Percentiles rank a stretch among this genome's conserved stretches.
Conservation (phyloP, 2,888 invertebrate species). For the Drosophila gaucha region DNA sequence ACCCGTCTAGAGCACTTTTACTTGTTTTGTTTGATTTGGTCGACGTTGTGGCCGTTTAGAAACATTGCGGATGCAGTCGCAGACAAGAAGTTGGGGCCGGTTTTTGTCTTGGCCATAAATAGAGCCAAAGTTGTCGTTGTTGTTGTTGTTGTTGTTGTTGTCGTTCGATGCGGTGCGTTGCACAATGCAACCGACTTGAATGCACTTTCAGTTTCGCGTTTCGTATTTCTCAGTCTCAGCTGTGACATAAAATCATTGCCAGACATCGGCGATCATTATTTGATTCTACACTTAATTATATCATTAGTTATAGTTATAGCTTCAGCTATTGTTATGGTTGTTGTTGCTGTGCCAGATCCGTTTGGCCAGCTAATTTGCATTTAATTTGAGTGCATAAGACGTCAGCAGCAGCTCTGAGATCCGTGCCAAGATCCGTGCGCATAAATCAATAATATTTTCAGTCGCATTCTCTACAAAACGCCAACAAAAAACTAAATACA, state of each 20-base stretch:
- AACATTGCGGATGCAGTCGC: constrained; percentile 74
- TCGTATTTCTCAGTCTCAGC: constrained; percentile 31
- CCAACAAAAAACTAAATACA: constrained; percentile 2
- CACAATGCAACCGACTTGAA: constrained; percentile 62
- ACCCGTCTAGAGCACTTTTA: constrained; percentile 2
- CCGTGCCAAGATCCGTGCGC: constrained; percentile 60
- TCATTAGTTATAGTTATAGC: constrained; percentile 46
- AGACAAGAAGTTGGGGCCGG: constrained; percentile 73
- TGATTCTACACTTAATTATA: constrained; percentile 60
- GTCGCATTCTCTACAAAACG: constrained; percentile 27
- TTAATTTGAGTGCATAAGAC: constrained; percentile 57
- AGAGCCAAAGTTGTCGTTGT: constrained; percentile 52
- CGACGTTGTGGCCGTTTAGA: constrained; percentile 59
- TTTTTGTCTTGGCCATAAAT: constrained; percentile 72
- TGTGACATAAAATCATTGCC: constrained; percentile 32
- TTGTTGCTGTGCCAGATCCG: constrained; percentile 59
- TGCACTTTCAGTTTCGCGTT: constrained; percentile 64
- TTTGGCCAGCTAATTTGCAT: constrained; percentile 64
- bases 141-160: constrained; percentile 14
- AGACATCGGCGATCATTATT: constrained; percentile 14
- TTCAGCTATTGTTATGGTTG: background rate
- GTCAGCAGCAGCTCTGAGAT: constrained; percentile 42
- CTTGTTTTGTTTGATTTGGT: constrained; percentile 35
- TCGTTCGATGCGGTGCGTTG: constrained; percentile 58
- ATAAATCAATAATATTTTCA: constrained; percentile 72